Evolutionary conservation across 1,140 invertebrate species (phyloP).

Genomic region (Steinernema feltiae): DNA sequence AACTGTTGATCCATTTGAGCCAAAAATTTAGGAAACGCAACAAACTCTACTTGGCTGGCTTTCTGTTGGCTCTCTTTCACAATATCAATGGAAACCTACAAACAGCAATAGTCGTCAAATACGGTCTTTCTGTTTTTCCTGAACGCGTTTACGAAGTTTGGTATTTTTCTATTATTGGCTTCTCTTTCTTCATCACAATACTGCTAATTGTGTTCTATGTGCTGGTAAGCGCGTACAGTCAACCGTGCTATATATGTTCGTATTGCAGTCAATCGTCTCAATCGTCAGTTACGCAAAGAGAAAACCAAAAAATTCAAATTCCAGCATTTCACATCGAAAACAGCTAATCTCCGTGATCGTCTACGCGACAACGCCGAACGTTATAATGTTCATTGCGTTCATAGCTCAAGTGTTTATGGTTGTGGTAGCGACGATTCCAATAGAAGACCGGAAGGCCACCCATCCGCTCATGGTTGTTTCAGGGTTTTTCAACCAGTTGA

Average conservation of each 20-base stretch:
- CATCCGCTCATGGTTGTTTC: neutral
- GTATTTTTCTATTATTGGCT: too few relatives aligned
- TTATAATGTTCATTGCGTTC: neutral
- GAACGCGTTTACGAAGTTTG: too few relatives aligned
- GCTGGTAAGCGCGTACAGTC: neutral
- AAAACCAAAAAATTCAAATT: neutral
- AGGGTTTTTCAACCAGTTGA: neutral
- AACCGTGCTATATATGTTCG: neutral
- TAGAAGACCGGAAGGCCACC: neutral
- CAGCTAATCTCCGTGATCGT: neutral
- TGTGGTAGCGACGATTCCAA: neutral
- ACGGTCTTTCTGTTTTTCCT: too few relatives aligned
- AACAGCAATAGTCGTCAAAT: too few relatives aligned
- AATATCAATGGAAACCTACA: too few relatives aligned
- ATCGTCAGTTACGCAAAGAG: neutral
- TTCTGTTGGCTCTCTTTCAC: too few relatives aligned
- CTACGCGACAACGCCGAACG: constrained; percentile 3
- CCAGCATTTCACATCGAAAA: neutral
- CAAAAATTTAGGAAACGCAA: too few relatives aligned
- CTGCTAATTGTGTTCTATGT: neutral
- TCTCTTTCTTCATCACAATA: too few relatives aligned
- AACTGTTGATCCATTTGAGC: neutral
- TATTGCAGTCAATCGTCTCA: neutral
- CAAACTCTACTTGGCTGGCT: too few relatives aligned
- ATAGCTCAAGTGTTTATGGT: neutral